Base-by-base conservation (phyloP, 2,113 vertebrate genomes). In the Meleagris gallopavo region DNA sequence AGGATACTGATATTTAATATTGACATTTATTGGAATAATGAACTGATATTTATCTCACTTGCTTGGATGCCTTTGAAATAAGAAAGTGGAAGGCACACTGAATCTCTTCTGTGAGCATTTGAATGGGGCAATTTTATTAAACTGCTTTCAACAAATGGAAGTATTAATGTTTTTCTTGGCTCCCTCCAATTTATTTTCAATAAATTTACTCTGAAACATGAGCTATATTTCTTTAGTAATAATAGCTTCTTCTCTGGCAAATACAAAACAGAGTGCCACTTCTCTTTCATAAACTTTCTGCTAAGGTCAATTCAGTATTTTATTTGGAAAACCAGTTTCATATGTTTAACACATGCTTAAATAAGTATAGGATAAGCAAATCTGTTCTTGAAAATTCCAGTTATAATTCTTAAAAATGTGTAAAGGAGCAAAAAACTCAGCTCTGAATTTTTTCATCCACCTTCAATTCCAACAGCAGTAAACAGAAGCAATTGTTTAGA, bases 221-320 rank as follows among this genome's bases (percentile, higher is more conserved):
- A 21, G 6, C 34, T 64, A 50, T 0, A 0, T 4, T 55, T 55
- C 71, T 57, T 27, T 7, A 40, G 36, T 5, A 29, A 14, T 19
- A 67, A 40, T 9, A 40, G 5, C 2, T 15, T 78, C 74, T 82
- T 67, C 21, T 92, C 71, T 29, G 14, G 5, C 25, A 89, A 79
- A 78, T 38, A 48, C 13, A 75, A 78, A 65, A 50, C 0, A 1
- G 18, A 66, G 29, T 58, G 73, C 5, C 3, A 32, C 43, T 87
- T 76, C 8, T 87, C 19, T 76, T 69, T 38, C 1, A 10, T 22
- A 66, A 58, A 76, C 41, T 79, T 94, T 80, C 45, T 79, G 40
- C 36, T 83, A 67, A 60, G 15, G 22, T 38, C 3, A 61, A 72
- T 40, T 82, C 10, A 65, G 0, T 71, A 50, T 86, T 94, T 94